phyloP scores from a whole-genome alignment of 2,888 invertebrate species.

The Cephus pygmeus region DNA sequence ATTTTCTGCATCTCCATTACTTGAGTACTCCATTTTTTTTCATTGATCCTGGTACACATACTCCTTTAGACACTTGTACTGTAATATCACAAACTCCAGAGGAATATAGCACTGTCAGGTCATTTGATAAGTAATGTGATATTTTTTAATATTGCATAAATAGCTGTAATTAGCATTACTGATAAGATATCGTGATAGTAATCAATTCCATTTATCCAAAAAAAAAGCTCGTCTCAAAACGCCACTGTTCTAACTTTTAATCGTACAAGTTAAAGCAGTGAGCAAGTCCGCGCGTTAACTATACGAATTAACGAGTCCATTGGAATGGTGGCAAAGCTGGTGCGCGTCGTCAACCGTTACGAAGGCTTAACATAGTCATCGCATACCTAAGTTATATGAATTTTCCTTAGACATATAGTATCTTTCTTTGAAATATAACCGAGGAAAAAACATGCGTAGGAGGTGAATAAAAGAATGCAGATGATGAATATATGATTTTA shows the following conservation, averaged over 20 bases:
- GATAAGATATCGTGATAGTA: neutral
- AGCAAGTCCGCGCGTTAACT: neutral
- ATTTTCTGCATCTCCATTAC: neutral
- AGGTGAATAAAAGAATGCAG: neutral
- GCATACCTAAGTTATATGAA: neutral
- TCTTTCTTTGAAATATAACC: neutral
- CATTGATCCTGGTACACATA: neutral
- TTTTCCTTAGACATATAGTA: neutral
- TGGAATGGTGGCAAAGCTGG: neutral
- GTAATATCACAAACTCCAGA: neutral
- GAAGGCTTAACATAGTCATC: constrained; percentile 1
- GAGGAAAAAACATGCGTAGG: neutral
- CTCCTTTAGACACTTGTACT: neutral
- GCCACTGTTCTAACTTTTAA: neutral
- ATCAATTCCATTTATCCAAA: neutral
- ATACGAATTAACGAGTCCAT: constrained; percentile 4
- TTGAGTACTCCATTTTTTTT: neutral
- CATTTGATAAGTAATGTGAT: too few relatives aligned
- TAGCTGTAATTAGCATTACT: neutral
- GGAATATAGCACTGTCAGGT: too few relatives aligned
- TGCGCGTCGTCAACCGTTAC: constrained; percentile 7
- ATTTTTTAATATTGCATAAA: neutral
- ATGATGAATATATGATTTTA: neutral
- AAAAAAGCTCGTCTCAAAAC: neutral
- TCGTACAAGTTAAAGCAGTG: neutral